Base-by-base conservation (phyloP, 1,140 invertebrate species). In the Sinonovacula constricta region DNA sequence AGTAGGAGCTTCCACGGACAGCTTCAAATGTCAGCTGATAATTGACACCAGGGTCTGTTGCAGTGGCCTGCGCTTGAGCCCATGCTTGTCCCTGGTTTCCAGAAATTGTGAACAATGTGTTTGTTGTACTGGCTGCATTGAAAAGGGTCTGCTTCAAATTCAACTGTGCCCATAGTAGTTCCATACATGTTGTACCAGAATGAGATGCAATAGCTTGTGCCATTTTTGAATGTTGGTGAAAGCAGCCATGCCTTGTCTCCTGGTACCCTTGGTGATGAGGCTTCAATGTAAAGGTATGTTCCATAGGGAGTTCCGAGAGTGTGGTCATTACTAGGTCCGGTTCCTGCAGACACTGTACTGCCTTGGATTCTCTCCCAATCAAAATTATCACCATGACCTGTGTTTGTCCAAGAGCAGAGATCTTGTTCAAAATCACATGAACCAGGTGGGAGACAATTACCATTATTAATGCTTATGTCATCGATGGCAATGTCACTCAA, bases 151-250 rank as follows among this genome's bases (percentile, higher is more conserved):
- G 70, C 72, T 22, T 83, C 81, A 10, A 89, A 67, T 76, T 88
- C 84, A 0, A 90, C 79, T 39, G 69, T 78, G 22, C 86, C 89
- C 74, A 87, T 83, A 18, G 67, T 62, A n/a, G 14, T 22, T 14
- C 95, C 95, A 84, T 93, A 95, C 95, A 96, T 96, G 83, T 95
- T 95, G 84, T 92, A 94, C 92, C 93, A 96, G 85, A 96, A 95
- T 10, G 70, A 80, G 12, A 91, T 57, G 78, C 90, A 91, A 22
- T 84, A 75, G 10, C 70, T 63, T 18, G 79, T 81, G 15, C 62
- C 57, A 67, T 78, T 83, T 39, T 68, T 57, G 51, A 87, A 86
- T 3, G 63, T 60, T 15, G 77, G 78, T 0, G 87, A 89, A 4
- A 84, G 49, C 2, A 88, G 65, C 79, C 80, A 83, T 14, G 88